Evolutionary conservation across 2,797 vertebrate genomes (phyloP), one percentile per base, ranked within the genome.

Genomic region (Anomalospiza imberbis): DNA sequence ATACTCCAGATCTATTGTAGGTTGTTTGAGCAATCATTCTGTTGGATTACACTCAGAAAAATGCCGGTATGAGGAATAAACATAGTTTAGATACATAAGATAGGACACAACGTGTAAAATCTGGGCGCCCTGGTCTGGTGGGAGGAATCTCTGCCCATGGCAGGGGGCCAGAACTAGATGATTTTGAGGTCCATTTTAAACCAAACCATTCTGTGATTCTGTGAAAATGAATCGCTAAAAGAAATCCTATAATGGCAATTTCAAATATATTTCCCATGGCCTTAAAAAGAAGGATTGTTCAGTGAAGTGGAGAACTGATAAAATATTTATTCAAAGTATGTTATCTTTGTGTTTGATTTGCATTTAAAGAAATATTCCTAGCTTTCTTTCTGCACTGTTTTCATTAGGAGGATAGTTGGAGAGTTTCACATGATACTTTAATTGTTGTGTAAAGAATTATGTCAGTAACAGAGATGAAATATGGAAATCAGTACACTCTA

Each of bases 381-480:
- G 60, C 32, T 95, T 79, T 1, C n/a, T 60, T 80, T 77, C 40
- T 76, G 7, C 4, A 8, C 32, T 77, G 17, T 90, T 53, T 70
- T 71, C 32, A 13, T 81, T 73, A 38, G 26, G 28, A 70, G 22
- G 34, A 72, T 68, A 6, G 3, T 83, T 18, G 11, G 88, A 77
- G 76, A 75, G 31, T 79, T 87, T 94, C 71, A 63, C 0, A 0
- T 10, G 15, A 70, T 93, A 62, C 76, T 77, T 80, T 85, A 58
- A 94, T 89, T 95, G 78, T 88, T 82, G 45, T 81, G 71, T 92
- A 76, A 89, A 91, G 89, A 94, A 70, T 12, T 28, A 67, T 72
- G 14, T 86, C 57, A 65, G 55, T 75, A 95, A 84, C 84, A 87
- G 84, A 92, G 74, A 31, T 48, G 60, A 85, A 92, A 66, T 79